Base-by-base conservation (phyloP, 2,797 vertebrate species). In the Hoplostethus mediterraneus region DNA sequence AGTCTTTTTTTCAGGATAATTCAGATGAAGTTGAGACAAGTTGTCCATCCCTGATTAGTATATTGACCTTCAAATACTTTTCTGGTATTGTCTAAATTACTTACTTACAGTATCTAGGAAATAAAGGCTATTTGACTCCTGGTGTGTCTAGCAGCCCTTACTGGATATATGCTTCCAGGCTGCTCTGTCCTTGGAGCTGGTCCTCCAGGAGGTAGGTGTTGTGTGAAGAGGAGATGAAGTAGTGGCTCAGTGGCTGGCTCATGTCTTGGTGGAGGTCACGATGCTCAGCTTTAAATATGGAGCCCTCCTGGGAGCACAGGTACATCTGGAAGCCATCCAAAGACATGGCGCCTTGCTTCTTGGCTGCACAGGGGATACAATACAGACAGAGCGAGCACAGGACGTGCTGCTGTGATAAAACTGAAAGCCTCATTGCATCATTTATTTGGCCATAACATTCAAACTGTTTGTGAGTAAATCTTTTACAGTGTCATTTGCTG, bases 151-250 rank as follows among this genome's bases (percentile, higher is more conserved):
- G 68, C 33, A 21, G 57, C 5, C 36, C 89, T 92, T 83, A 99
- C 98, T 96, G 93, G 88, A 99, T 98, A 81, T 99, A 99, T 1
- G 96, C 97, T 79, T 99, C 98, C 0, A 96, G 85, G 74, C 97
- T 99, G 95, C 98, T 99, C 36, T 96, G 96, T 54, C 98, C 97
- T 25, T 94, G 89, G n/a, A 99, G 90, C 93, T 99, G 98, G 91
- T 99, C 95, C 81, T 97, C 96, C 85, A 99, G 87, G 61, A 99
- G 94, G 87, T 99, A 99, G 42, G 98, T 99, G 92, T 99, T 99
- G 87, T 99, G 98, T 33, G 98, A 99, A 47, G 98, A 98, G 70
- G 96, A 97, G 93, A 99, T 97, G 90, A 96, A 99, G 88, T 99
- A 99, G 89, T 98, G 96, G 90, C 90, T 96, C 51, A 99, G 95